Evolutionary conservation across 2,113 vertebrate species (phyloP), one percentile per base, ranked within the genome.

Genomic region (Petaurus breviceps): DNA sequence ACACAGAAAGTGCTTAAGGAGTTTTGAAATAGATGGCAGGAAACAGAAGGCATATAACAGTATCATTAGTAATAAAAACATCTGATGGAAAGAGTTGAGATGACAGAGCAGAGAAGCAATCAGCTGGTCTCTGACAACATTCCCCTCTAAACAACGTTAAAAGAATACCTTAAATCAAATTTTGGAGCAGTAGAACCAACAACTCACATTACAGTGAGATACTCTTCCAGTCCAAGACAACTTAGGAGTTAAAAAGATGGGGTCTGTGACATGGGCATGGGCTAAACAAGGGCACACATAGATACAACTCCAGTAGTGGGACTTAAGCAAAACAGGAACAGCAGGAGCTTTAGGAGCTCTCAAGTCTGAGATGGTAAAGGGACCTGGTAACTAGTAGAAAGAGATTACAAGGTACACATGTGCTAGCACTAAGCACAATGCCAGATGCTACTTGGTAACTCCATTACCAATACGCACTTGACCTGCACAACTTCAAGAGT

Each of bases 221-320:
- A n/a, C 12, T 77, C 68, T 77, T 19, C 16, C 37, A n/a, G 68
- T 1, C 37, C 5, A 77, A n/a, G 37, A 77, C 16, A 77, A 6
- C 37, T n/a, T n/a, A 16, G 14, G 11, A 68, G 31, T 14, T 68
- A 11, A 31, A n/a, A 77, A 68, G 3, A 61, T 2, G 9, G 0
- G 28, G 31, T 77, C 68, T 77, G 37, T 77, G 37, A 77, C 14
- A n/a, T n/a, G 23, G 5, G 16, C 16, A n/a, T 14, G 14, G 68
- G 37, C 14, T n/a, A 14, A 37, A n/a, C 14, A 0, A 2, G 31
- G 37, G 6, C 37, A n/a, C 37, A n/a, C 8, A 2, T 14, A 5
- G 11, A 11, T n/a, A n/a, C 4, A 77, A 77, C 68, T 22, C 5
- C 3, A n/a, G 37, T n/a, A 1, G 57, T 68, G 11, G 11, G 57